phyloP scores from a whole-genome alignment of 2,113 vertebrate species.

The Octodon degus region DNA sequence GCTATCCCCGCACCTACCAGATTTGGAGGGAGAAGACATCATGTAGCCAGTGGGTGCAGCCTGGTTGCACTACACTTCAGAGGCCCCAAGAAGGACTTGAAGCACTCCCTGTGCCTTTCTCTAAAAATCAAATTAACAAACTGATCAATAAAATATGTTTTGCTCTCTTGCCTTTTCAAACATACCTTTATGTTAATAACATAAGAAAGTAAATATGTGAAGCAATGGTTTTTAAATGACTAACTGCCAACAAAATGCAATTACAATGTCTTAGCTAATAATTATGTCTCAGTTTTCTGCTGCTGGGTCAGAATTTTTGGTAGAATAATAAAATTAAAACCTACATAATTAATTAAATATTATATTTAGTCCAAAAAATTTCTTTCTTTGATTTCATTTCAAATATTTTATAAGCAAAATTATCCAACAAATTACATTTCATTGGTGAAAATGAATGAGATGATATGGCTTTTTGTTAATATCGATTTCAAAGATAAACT shows the following conservation, averaged over 20 bases:
- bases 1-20: neutral
- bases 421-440: neutral
- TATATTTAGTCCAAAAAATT: neutral
- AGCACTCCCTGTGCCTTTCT: neutral
- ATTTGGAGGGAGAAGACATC: fast-evolving
- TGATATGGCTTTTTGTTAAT: neutral
- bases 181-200: neutral
- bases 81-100: no score
- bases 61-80: no score
- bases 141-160: neutral
- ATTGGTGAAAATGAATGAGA: neutral
- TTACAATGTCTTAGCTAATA: neutral
- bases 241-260: neutral
- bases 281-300: neutral
- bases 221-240: neutral
- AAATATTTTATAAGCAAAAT: neutral
- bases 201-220: neutral
- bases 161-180: neutral
- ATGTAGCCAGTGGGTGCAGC: neutral
- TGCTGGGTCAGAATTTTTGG: neutral
- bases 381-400: neutral
- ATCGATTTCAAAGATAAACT: neutral
- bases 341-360: neutral
- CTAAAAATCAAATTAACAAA: neutral
- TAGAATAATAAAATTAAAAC: neutral